phyloP scores from a whole-genome alignment of 2,797 vertebrate species.

The Anisognathus igniventris region DNA sequence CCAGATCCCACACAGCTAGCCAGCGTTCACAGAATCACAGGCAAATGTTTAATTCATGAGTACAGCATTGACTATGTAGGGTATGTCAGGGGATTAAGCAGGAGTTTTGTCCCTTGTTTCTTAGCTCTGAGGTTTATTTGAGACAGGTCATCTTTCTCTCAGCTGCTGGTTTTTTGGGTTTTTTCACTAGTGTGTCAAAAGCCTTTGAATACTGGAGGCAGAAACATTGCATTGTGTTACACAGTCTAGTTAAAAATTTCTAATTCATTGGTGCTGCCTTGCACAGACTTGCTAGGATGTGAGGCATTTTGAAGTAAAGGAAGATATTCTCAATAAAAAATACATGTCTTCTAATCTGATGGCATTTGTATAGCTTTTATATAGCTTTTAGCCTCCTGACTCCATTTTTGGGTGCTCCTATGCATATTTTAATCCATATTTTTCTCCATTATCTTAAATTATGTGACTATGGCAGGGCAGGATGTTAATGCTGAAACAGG shows the following conservation, averaged over 20 bases:
- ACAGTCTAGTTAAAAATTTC: background rate
- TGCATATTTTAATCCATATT: background rate
- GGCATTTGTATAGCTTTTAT: background rate
- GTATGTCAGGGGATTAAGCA: conserved; percentile 1
- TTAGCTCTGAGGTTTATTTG: background rate
- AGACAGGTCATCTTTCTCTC: background rate
- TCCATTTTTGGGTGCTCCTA: background rate
- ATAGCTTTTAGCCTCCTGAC: background rate
- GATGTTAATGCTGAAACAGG: background rate
- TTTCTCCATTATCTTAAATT: background rate
- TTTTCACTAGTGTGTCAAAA: background rate
- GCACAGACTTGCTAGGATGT: background rate
- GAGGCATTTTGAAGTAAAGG: background rate
- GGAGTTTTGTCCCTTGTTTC: background rate
- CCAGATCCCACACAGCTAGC: background rate
- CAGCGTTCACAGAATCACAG: background rate
- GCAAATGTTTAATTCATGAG: conserved; percentile 34
- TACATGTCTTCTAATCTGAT: background rate
- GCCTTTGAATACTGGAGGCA: background rate
- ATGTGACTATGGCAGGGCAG: background rate
- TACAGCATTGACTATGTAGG: background rate
- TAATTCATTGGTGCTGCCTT: background rate
- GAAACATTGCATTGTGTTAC: background rate
- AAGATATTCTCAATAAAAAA: background rate
- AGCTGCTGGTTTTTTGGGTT: background rate